Evolutionary conservation across 2,888 invertebrate genomes (phyloP), one percentile per base, ranked within the genome.

Genomic region (Smittia sp.): DNA sequence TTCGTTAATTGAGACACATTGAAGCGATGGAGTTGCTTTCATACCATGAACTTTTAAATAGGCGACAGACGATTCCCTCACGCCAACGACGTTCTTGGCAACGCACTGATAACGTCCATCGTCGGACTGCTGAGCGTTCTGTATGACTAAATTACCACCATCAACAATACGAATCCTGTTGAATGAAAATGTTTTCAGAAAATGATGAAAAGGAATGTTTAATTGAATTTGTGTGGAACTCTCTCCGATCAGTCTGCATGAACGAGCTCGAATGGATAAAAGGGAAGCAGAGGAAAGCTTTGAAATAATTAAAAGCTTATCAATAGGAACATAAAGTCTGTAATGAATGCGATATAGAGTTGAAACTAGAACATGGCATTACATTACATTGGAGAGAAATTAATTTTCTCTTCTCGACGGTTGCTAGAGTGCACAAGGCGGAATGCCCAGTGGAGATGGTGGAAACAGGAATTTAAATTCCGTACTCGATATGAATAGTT

Each of bases 101-200:
- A 92, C 85, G 82, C 93, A 94, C 78, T 91, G 89, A 83, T 93
- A 94, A 79, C 91, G 85, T 77, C 94, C 92, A 80, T 90, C 90
- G 80, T 94, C 93, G 76, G 87, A 86, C 81, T 90, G 88, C 80
- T 88, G 86, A 65, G 91, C 89, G 80, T 91, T 90, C 80, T 90
- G 89, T 79, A 94, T 91, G 77, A 91, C 90, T 77, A 94, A 87
- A 84, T 90, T 92, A 72, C 91, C 92, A 68, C 89, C 90, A 78
- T 92, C 92, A 46, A 90, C 90, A 76, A 94, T 85, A 79, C 90
- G 88, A 81, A 90, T 84, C 80, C 89, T 86, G 80, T 72, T 32
- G 18, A 66, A 20, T n/a, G 63, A 63, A 63, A 63, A 63, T 63
- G 24, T 63, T n/a, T 13, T 58, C 58, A 22, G 20, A 22, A 22